Evolutionary conservation across 2,113 vertebrate genomes (phyloP).

Genomic region (Sialia sialis): DNA sequence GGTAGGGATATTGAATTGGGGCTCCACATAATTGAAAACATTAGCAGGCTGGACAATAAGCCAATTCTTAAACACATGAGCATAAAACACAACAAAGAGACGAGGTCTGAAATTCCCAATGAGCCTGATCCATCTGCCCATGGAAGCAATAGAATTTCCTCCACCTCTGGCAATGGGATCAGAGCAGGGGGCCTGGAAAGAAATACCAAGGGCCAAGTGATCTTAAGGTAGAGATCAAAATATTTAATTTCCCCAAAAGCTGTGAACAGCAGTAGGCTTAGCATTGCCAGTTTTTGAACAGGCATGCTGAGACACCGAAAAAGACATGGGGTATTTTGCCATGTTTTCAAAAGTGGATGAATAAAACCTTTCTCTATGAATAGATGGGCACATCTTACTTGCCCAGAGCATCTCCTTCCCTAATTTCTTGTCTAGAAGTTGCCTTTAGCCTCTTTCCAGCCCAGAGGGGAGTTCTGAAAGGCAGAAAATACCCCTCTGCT

Average conservation of each 20-base stretch:
- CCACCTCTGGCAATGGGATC: background rate
- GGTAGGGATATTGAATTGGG: conserved; percentile 39
- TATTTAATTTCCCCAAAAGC: background rate
- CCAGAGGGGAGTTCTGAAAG: background rate
- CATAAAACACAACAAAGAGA: background rate
- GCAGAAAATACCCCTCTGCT: background rate
- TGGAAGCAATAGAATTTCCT: background rate
- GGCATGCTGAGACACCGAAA: background rate
- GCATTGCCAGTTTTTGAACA: background rate
- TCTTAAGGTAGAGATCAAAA: background rate
- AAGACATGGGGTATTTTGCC: background rate
- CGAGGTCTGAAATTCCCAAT: background rate
- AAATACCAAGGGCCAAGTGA: background rate
- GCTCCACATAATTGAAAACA: conserved; percentile 47
- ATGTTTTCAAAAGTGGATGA: background rate
- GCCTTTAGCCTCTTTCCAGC: background rate
- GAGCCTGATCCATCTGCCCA: background rate
- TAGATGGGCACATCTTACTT: background rate
- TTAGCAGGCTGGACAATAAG: conserved; percentile 31
- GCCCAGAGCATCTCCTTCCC: background rate
- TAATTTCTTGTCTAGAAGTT: background rate
- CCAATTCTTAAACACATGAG: background rate
- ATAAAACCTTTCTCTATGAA: background rate
- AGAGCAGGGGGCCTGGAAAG: background rate
- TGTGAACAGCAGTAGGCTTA: background rate